These are phyloP conservation scores for Austrofundulus limnaeus DNA, from an alignment of 2,113 vertebrate genomes.

Conservation along the genomic window DNA sequence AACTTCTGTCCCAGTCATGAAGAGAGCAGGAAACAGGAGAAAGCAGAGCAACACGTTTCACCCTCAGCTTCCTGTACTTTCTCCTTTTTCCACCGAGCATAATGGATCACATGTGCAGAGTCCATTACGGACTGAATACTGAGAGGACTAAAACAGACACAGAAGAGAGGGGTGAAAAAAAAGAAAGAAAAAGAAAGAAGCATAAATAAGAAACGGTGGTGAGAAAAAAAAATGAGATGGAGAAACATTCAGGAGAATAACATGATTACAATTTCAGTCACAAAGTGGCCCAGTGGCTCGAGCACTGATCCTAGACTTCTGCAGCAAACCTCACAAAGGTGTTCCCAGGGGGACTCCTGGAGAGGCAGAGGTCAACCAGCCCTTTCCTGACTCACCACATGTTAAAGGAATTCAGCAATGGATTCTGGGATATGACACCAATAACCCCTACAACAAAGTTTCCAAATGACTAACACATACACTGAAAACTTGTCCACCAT, in stretches of 20 bases:
- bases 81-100: slow-evolving; percentile 57
- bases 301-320: slow-evolving; percentile 76
- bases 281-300: slow-evolving; percentile 67
- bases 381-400: slow-evolving; percentile 86
- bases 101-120: slow-evolving; percentile 79
- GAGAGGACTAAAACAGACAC: slow-evolving; percentile 52
- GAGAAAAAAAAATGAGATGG: slow-evolving; percentile 3
- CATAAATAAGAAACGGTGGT: slow-evolving; percentile 28
- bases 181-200: slow-evolving; percentile 18
- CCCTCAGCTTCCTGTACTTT: slow-evolving; percentile 70
- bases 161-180: too few relatives aligned
- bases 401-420: slow-evolving; percentile 83
- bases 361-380: slow-evolving; percentile 83
- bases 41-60: slow-evolving; percentile 69
- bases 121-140: slow-evolving; percentile 37
- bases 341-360: slow-evolving; percentile 79
- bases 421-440: slow-evolving; percentile 80
- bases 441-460: slow-evolving; percentile 73
- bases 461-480: slow-evolving; percentile 82
- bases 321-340: slow-evolving; percentile 68
- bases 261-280: slow-evolving; percentile 81
- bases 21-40: slow-evolving; percentile 51
- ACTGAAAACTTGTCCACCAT: slow-evolving; percentile 48
- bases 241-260: slow-evolving; percentile 43
- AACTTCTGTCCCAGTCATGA: background rate